Percentiles rank a stretch among this genome's conserved stretches.
phyloP scores from a whole-genome alignment of 2,797 vertebrate species.

The Phrynocephalus vlangalii region DNA sequence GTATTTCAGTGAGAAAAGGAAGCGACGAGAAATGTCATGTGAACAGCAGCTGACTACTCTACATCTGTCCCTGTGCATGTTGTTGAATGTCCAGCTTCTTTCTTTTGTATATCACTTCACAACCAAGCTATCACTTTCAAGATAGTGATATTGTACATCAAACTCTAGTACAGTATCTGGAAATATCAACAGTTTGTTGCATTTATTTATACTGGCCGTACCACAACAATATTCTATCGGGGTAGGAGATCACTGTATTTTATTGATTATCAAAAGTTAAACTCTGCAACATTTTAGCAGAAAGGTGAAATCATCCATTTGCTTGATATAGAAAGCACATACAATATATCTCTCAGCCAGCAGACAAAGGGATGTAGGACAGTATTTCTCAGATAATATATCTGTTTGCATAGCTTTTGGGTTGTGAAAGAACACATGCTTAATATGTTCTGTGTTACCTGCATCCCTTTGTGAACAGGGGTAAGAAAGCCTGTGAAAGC shows the following conservation, averaged over 20 bases:
- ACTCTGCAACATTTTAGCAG: too few relatives aligned
- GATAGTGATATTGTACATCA: neutral
- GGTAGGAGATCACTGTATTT: too few relatives aligned
- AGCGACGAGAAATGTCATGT: rapidly evolving
- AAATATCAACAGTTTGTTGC: neutral
- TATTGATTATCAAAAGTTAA: too few relatives aligned
- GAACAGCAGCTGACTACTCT: neutral
- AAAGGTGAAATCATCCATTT: neutral
- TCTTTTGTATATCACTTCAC: neutral
- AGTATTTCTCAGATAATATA: neutral
- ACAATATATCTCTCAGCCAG: neutral
- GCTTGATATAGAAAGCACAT: neutral
- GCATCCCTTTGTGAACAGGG: neutral
- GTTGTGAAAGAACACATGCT: neutral
- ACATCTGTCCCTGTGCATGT: neutral
- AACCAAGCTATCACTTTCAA: neutral
- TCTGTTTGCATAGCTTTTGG: neutral
- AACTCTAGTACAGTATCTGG: neutral
- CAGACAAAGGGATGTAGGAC: neutral
- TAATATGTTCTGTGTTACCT: neutral
- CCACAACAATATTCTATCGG: too few relatives aligned
- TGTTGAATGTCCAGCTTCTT: neutral
- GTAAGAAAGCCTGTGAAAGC: neutral
- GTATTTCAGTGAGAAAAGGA: neutral
- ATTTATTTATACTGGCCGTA: neutral